Percentiles rank a stretch among this genome's conserved stretches.
These are phyloP conservation scores for Mimas tiliae DNA, from an alignment of 2,888 invertebrate species.

Conservation along the genomic window DNA sequence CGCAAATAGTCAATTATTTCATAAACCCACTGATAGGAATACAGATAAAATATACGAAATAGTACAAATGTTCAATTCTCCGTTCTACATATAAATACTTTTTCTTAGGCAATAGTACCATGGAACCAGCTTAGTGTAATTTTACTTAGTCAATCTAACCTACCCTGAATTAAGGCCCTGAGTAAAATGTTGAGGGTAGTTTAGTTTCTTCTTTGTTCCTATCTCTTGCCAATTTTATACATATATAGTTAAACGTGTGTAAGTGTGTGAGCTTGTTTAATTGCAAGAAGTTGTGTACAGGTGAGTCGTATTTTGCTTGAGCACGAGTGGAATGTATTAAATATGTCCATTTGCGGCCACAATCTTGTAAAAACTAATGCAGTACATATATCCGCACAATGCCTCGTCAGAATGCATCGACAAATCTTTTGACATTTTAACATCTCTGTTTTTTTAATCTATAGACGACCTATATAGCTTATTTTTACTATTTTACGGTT, in stretches of 20 bases:
- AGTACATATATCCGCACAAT: background rate
- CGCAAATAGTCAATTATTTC: constrained; percentile 23
- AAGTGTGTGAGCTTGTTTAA: background rate
- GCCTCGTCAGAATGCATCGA: constrained; percentile 56
- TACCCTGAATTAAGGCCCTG: background rate
- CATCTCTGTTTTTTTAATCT: constrained; percentile 78
- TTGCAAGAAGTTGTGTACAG: background rate
- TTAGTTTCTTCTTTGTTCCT: constrained; percentile 19
- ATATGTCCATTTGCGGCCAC: constrained; percentile 60
- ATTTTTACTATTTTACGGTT: constrained; percentile 82
- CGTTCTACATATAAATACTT: constrained; percentile 30
- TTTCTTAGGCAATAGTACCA: constrained; percentile 29
- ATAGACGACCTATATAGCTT: constrained; percentile 79
- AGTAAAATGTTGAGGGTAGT: constrained; percentile 8
- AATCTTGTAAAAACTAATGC: constrained; percentile 30
- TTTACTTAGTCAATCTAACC: constrained; percentile 24
- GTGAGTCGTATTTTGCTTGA: constrained; percentile 39
- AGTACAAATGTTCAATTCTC: constrained; percentile 24
- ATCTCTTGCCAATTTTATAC: constrained; percentile 23
- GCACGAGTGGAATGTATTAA: constrained; percentile 65
- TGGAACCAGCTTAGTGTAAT: constrained; percentile 32
- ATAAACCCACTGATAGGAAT: constrained; percentile 7
- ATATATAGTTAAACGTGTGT: constrained; percentile 7
- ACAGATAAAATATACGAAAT: constrained; percentile 12
- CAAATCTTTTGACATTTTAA: constrained; percentile 69